Evolutionary conservation across 1,140 invertebrate species (phyloP).

Genomic region (Cydia pomonella): DNA sequence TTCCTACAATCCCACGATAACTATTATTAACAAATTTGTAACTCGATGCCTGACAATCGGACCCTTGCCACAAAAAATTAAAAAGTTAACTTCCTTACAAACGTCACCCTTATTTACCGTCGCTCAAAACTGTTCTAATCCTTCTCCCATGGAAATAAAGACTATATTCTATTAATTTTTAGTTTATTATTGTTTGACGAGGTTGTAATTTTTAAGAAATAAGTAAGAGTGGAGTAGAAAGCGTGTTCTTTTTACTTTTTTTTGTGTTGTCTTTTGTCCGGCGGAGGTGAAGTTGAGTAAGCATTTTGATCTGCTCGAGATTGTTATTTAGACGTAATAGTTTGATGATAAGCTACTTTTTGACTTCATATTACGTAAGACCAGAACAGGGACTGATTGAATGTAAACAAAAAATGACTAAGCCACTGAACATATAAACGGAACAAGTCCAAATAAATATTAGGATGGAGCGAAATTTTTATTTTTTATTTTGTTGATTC

Average conservation of each 20-base stretch:
- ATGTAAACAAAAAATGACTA: constrained; percentile 1
- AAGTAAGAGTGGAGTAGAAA: constrained; percentile 27
- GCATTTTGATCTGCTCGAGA: constrained; percentile 16
- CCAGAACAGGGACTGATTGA: neutral
- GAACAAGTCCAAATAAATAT: no score
- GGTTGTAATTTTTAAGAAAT: constrained; percentile 22
- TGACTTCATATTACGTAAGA: neutral
- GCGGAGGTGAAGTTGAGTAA: constrained; percentile 20
- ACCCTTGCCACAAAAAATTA: constrained; percentile 27
- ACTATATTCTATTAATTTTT: neutral
- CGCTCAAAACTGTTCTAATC: neutral
- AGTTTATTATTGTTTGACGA: neutral
- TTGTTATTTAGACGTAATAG: constrained; percentile 10
- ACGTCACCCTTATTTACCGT: neutral
- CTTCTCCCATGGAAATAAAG: neutral
- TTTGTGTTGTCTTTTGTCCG: constrained; percentile 5
- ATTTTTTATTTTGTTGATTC: no score
- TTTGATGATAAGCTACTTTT: constrained; percentile 2
- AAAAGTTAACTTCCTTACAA: constrained; percentile 31
- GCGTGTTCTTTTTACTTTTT: constrained; percentile 21
- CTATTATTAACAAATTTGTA: constrained; percentile 28
- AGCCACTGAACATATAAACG: neutral
- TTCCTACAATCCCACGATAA: constrained; percentile 8
- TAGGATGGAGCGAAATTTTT: no score
- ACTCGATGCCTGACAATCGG: constrained; percentile 4